Conservation (phyloP, 2,113 vertebrate species). For the Chunga burmeisteri region DNA sequence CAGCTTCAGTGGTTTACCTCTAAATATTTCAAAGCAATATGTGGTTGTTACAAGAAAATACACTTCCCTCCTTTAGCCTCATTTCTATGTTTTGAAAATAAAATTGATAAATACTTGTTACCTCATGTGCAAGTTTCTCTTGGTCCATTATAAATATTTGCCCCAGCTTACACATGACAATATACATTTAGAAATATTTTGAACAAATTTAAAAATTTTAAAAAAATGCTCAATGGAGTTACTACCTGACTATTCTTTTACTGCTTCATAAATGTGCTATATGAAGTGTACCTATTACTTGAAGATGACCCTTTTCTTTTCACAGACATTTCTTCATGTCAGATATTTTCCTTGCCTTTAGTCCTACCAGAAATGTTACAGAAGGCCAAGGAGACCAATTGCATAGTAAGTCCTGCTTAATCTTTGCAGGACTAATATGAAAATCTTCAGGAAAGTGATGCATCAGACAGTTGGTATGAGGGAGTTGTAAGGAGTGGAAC, state of each 20-base stretch:
- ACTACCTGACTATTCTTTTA: background rate
- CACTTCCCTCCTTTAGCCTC: background rate
- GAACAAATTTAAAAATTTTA: too few species aligned
- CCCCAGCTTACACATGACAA: background rate
- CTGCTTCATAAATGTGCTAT: background rate
- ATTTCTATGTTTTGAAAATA: background rate
- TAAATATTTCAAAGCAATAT: background rate
- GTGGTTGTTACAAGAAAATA: background rate
- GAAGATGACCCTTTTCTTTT: background rate
- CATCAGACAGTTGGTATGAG: accelerated
- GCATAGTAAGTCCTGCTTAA: background rate
- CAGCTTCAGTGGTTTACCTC: background rate
- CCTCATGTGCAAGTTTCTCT: accelerated
- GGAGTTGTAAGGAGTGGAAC: background rate
- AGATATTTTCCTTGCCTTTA: background rate
- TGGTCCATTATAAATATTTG: background rate
- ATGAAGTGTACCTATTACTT: accelerated
- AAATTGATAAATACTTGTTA: background rate
- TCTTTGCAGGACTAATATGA: background rate
- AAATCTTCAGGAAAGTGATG: background rate
- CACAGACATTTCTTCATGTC: background rate
- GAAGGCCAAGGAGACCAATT: background rate
- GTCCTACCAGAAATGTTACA: background rate
- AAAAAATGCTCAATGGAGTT: background rate
- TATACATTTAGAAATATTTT: background rate